A percentile compares a stretch with the other conserved stretches of the same genome.
Evolutionary conservation across 2,888 invertebrate genomes (phyloP).

Genomic region (Pyrochroa serraticornis): DNA sequence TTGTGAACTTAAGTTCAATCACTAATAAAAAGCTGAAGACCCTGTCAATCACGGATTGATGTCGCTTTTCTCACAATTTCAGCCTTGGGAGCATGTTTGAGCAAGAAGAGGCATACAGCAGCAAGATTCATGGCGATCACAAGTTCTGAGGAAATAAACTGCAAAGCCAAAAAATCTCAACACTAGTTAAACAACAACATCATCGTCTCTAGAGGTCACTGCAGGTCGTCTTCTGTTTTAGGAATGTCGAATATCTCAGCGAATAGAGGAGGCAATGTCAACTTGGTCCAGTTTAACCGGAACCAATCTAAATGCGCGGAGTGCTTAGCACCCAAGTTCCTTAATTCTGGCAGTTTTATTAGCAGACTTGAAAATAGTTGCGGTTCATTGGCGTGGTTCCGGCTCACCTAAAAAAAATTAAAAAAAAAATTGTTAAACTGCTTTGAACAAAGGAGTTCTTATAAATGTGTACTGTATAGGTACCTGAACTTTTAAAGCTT

Average conservation of each 20-base stretch:
- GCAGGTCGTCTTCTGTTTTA: slow-evolving; percentile 74
- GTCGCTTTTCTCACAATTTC: slow-evolving; percentile 36
- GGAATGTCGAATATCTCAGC: slow-evolving; percentile 98
- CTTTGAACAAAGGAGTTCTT: neutral
- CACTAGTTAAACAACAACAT: slow-evolving; percentile 25
- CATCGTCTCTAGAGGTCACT: slow-evolving; percentile 46
- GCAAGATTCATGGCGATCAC: slow-evolving; percentile 41
- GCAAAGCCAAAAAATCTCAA: slow-evolving; percentile 33
- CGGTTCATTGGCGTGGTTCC: slow-evolving; percentile 67
- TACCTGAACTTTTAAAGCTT: slow-evolving; percentile 85
- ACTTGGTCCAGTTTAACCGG: slow-evolving; percentile 83
- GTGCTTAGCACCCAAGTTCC: slow-evolving; percentile 82
- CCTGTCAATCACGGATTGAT: slow-evolving; percentile 45
- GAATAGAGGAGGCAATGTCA: slow-evolving; percentile 89
- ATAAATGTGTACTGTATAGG: slow-evolving; percentile 18
- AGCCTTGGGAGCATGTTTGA: slow-evolving; percentile 45
- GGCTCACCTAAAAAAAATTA: slow-evolving; percentile 58
- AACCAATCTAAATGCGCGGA: slow-evolving; percentile 88
- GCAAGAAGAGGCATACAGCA: slow-evolving; percentile 48
- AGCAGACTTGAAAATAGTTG: slow-evolving; percentile 64
- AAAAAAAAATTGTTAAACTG: neutral
- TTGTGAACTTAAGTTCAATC: slow-evolving; percentile 34
- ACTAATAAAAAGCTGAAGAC: slow-evolving; percentile 44
- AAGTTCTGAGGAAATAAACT: slow-evolving; percentile 29
- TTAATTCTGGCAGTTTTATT: slow-evolving; percentile 74